Base-by-base conservation (phyloP, 2,888 invertebrate genomes). In the Artemia sinica region DNA sequence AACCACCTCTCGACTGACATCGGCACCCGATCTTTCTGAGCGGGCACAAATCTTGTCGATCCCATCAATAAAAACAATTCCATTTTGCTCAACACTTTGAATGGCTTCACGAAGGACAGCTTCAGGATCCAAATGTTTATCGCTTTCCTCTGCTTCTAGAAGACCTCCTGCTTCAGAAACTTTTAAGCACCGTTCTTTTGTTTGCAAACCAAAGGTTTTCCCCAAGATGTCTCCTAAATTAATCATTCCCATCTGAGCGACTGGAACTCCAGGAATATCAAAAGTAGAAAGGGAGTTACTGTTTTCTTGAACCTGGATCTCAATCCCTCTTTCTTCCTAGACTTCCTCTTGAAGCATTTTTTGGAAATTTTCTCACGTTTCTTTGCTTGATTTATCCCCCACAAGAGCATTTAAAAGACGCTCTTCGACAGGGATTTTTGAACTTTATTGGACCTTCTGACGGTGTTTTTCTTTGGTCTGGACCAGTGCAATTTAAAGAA, bases 51-150 rank as follows among this genome's bases (percentile, higher is more conserved):
- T 63, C 49, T 71, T 71, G 50, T 71, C 71, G 66, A 71, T 71
- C 66, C 71, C 71, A 50, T 71, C 71, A 7, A 71, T 11, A 50
- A 65, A 71, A n/a, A 71, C 69, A 28, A 71, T 71, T 11, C 71
- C 71, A 8, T 48, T 50, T 28, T 70, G 12, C 48, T 69, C 70
- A 12, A 48, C 49, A 13, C 13, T 52, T 13, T 12, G 12, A 13
- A 52, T 52, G 12, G 52, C 52, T 12, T 13, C 12, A 12, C 12
- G 12, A 12, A 12, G 12, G 12, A 52, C 12, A 13, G 12, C 52
- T 12, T 52, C 52, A 12, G 12, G 12, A 52, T 52, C 13, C 12
- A 52, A 12, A 12, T 12, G 52, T 13, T 52, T 52, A 12, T 12
- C 12, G 12, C 12, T 13, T 13, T 52, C 52, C 52, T 52, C 52